phyloP scores from a whole-genome alignment of 2,888 invertebrate species.

The Stenodema calcarata region DNA sequence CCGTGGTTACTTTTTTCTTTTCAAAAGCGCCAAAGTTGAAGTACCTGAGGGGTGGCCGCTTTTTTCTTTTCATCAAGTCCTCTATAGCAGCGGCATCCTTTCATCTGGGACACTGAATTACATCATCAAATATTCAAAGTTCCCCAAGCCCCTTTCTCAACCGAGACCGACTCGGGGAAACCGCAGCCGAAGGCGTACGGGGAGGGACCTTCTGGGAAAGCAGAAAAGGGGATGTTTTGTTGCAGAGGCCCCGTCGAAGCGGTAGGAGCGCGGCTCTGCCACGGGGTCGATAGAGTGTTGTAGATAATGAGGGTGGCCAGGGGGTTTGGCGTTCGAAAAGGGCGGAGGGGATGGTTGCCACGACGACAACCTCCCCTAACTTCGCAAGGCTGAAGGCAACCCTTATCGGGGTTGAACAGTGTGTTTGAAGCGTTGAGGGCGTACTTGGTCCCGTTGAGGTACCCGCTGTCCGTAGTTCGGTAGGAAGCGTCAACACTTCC shows the following conservation, averaged over 20 bases:
- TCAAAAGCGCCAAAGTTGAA: not conserved
- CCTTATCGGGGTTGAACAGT: constrained; percentile 34
- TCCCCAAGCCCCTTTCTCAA: not conserved
- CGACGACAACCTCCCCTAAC: constrained; percentile 46
- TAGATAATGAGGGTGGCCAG: constrained; percentile 53
- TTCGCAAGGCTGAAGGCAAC: not conserved
- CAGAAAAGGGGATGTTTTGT: constrained; percentile 47
- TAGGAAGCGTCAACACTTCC: not conserved
- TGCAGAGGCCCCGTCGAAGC: constrained; percentile 35
- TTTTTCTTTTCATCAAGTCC: constrained; percentile 37
- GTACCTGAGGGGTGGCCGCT: constrained; percentile 2
- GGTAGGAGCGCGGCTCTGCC: constrained; percentile 43
- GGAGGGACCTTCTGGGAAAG: not conserved
- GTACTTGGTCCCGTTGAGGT: not conserved
- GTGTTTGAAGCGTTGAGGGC: constrained; percentile 33
- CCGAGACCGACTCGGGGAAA: not conserved
- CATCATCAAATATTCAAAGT: constrained; percentile 49
- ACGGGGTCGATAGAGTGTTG: constrained; percentile 54
- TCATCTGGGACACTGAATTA: constrained; percentile 46
- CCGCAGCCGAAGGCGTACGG: constrained; percentile 26
- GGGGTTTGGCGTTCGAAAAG: constrained; percentile 1
- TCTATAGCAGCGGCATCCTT: constrained; percentile 13
- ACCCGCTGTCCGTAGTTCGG: not conserved
- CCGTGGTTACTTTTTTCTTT: constrained; percentile 8
- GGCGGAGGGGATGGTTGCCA: constrained; percentile 51